These are phyloP conservation scores for Muraenolepis orangiensis DNA, from an alignment of 2,797 vertebrate genomes.

Conservation along the genomic window DNA sequence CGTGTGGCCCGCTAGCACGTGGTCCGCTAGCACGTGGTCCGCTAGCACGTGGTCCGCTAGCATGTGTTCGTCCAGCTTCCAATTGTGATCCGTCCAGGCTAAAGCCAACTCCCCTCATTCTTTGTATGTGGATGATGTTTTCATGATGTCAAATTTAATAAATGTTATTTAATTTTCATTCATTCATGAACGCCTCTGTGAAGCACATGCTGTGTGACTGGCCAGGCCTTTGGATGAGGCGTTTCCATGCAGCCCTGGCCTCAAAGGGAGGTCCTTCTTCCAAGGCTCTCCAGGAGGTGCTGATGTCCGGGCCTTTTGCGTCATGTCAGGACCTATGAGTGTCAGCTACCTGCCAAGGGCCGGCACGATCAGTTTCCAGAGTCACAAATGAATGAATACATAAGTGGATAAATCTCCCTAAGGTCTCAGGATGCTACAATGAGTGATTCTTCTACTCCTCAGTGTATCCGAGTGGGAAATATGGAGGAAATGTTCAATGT, in stretches of 20 bases:
- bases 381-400: constrained; percentile 4
- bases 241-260: not conserved
- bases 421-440: not conserved
- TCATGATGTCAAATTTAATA: not conserved
- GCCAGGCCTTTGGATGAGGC: not conserved
- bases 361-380: constrained; percentile 10
- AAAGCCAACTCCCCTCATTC: not conserved
- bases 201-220: not conserved
- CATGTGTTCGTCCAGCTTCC: not conserved
- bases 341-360: constrained; percentile 10
- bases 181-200: not conserved
- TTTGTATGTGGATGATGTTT: not conserved
- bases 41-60: not conserved
- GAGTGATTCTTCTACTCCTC: not conserved
- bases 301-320: constrained; percentile 38
- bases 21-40: not conserved
- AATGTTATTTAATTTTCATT: not conserved
- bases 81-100: not conserved
- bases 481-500: not conserved
- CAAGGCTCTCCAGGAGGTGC: constrained; percentile 15
- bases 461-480: not conserved
- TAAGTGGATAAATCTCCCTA: not conserved
- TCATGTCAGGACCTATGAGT: constrained; percentile 47
- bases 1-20: not conserved
- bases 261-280: not conserved